Base-by-base conservation (phyloP, 2,113 vertebrate genomes). In the human (Homo sapiens) region DNA sequence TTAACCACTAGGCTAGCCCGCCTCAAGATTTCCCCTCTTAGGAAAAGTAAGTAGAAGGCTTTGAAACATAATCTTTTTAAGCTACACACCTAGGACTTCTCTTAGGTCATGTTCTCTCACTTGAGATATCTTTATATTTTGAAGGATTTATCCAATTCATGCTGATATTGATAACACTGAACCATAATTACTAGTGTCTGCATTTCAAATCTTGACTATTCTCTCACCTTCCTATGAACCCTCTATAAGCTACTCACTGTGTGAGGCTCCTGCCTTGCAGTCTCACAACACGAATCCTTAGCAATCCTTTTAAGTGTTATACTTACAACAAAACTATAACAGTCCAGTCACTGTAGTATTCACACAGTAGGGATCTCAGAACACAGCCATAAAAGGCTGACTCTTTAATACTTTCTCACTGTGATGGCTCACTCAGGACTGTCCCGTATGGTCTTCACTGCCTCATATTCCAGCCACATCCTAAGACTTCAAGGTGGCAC, bases 31-130 rank as follows among this genome's bases (percentile, higher is more conserved):
- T 30, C 20, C 25, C 8, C 4, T 45, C 79, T 68, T 59, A 89
- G 73, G 66, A 52, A 90, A 94, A 86, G 86, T 38, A 17, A 96
- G 20, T 27, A 57, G n/a, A 87, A 76, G 7, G 20, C 8, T 73
- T 73, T 95, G 89, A 93, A 92, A 85, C 52, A 73, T 68, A 73
- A 73, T 80, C 22, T 70, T 97, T 87, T 87, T 50, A 82, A 91
- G 90, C 8, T n/a, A 83, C 3, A 72, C 8, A 92, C 18, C 35
- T 5, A 90, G 83, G n/a, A 35, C 6, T 92, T 52, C 59, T 52
- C 59, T 94, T 86, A 84, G 23, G 23, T 52, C 18, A 75, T 40
- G 7, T 45, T 83, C 27, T 93, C 73, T 86, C 16, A 38, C 48
- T 68, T 90, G 68, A 92, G 35, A 87, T 83, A 8, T 82, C 50